Evolutionary conservation across 2,113 vertebrate genomes (phyloP), one percentile per base, ranked within the genome.

Genomic region (Acanthisitta chloris): DNA sequence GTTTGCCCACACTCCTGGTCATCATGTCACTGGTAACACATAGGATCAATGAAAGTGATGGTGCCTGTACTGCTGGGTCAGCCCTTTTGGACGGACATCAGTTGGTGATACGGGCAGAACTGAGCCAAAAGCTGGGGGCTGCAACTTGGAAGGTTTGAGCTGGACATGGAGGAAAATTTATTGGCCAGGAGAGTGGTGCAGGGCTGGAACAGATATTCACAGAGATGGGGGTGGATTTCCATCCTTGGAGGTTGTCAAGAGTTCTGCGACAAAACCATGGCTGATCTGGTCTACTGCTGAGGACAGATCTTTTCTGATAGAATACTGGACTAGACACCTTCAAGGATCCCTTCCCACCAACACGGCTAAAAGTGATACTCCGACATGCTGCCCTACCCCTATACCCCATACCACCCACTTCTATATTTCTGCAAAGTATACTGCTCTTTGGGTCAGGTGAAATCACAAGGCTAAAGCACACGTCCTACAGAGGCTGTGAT

Each of bases 11-110:
- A 1, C 8, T 87, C 36, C 46, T 74, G 42, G 28, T 58, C 36
- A 79, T 34, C 1, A 1, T 1, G 1, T 49, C 69, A 38, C 26
- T 45, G n/a, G 49, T 49, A 66, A 66, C 15, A 40, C 14, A 40
- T 2, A 11, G 24, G 14, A 55, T 43, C 1, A 2, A 7, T 51
- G 55, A 14, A 25, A 8, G 6, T 1, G 5, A 9, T 14, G 24
- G 26, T 76, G 38, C 14, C 28, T 40, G 21, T 19, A 11, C 36
- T 84, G 52, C 26, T 72, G 43, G 34, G 10, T 48, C 70, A 81
- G n/a, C 7, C 23, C 17, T 40, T 18, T 16, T 54, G 42, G 31
- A 45, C 31, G 48, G 15, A 17, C 6, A 51, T 25, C 0, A 8
- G 0, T 14, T 12, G 10, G 9, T 61, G 64, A 31, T 49, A 69